Conservation (phyloP, 2,113 vertebrate species). For the Sander vitreus region DNA sequence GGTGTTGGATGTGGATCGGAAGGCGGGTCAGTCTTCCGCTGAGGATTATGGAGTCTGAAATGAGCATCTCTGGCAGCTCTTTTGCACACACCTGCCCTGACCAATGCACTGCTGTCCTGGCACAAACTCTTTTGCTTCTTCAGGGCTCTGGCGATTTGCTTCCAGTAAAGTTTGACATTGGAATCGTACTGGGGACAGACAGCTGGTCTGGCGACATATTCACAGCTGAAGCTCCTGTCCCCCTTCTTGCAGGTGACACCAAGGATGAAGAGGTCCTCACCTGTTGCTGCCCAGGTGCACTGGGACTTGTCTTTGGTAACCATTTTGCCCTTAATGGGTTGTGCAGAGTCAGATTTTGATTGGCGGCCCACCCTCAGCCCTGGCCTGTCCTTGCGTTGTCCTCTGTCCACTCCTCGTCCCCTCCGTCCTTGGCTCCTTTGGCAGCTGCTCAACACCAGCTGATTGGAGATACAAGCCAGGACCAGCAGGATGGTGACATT, state of each 20-base stretch:
- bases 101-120: constrained; percentile 67
- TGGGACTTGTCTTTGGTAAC: constrained; percentile 81
- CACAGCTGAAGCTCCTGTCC: constrained; percentile 80
- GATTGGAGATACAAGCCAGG: constrained; percentile 82
- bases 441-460: constrained; percentile 74
- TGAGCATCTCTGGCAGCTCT: constrained; percentile 84
- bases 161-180: constrained; percentile 87
- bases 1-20: not conserved
- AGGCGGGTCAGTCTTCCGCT: not conserved
- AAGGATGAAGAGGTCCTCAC: constrained; percentile 68
- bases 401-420: constrained; percentile 47
- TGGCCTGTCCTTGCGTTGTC: constrained; percentile 42
- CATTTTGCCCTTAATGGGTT: constrained; percentile 82
- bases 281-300: constrained; percentile 86
- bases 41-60: constrained; percentile 78
- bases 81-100: constrained; percentile 88
- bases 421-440: constrained; percentile 72
- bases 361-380: constrained; percentile 9
- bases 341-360: constrained; percentile 48
- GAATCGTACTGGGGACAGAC: constrained; percentile 81
- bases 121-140: constrained; percentile 88
- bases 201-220: constrained; percentile 85
- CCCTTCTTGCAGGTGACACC: constrained; percentile 80
- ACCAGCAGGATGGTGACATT: constrained; percentile 81
- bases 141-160: constrained; percentile 86